Conservation (phyloP, 2,113 vertebrate genomes). For the Romanogobio albipinnatus region DNA sequence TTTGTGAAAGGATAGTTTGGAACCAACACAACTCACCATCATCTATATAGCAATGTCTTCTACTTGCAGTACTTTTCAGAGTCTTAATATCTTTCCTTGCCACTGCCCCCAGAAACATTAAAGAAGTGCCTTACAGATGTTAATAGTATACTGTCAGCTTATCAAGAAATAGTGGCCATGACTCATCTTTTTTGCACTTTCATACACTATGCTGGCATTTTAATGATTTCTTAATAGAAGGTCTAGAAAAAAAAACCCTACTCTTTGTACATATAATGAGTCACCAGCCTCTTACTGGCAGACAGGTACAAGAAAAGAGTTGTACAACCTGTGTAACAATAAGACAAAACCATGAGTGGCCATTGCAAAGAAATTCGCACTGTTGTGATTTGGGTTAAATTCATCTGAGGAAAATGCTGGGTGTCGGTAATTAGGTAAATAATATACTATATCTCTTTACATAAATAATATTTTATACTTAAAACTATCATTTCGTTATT, state of each 20-base stretch:
- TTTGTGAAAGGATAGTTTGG: neutral
- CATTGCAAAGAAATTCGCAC: neutral
- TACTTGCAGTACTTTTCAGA: neutral
- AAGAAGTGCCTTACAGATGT: constrained; percentile 34
- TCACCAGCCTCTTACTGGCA: constrained; percentile 16
- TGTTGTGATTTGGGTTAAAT: neutral
- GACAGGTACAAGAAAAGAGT: constrained; percentile 24
- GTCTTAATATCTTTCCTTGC: constrained; percentile 16
- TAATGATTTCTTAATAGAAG: constrained; percentile 48
- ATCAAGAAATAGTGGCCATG: constrained; percentile 25
- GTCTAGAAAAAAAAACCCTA: constrained; percentile 23
- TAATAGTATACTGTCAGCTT: constrained; percentile 44
- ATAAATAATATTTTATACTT: too few relatives aligned
- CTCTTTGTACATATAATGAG: constrained; percentile 23
- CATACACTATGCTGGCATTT: constrained; percentile 46
- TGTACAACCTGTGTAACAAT: constrained; percentile 1
- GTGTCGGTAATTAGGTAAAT: too few relatives aligned
- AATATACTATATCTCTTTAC: too few relatives aligned
- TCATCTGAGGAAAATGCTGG: neutral
- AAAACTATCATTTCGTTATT: too few relatives aligned
- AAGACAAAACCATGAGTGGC: neutral
- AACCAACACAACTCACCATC: neutral
- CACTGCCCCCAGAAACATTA: constrained; percentile 8
- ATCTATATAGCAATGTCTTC: neutral
- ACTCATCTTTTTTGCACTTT: constrained; percentile 37